Conservation (phyloP, 2,113 vertebrate genomes). For the Centropristis striata region DNA sequence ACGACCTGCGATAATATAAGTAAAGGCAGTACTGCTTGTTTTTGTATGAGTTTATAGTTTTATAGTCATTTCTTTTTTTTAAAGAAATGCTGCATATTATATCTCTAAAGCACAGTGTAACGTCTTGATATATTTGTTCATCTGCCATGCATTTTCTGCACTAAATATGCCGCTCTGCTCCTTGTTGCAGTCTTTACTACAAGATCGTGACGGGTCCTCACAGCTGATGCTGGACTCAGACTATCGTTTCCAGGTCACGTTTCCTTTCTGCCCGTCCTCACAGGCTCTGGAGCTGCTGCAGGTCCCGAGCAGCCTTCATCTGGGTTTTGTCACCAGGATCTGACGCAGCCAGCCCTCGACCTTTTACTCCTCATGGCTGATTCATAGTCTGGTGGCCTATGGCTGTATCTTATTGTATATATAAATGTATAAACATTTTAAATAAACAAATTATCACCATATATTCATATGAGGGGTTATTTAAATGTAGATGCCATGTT, state of each 20-base stretch:
- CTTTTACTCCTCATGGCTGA: constrained; percentile 20
- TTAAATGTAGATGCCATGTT: background rate
- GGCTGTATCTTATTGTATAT: constrained; percentile 15
- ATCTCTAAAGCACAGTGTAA: background rate
- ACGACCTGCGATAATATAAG: too few species aligned
- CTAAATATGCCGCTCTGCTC: constrained; percentile 29
- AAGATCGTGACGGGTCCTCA: constrained; percentile 86
- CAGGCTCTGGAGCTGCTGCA: constrained; percentile 94
- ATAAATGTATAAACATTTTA: constrained; percentile 30
- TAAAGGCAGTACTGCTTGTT: too few species aligned
- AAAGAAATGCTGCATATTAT: background rate
- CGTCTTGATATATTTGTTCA: background rate
- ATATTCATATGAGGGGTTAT: background rate
- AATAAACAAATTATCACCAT: constrained; percentile 9
- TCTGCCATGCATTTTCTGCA: background rate
- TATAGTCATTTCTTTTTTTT: too few species aligned
- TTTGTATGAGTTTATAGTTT: too few species aligned
- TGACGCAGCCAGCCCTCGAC: constrained; percentile 69
- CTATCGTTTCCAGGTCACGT: constrained; percentile 95
- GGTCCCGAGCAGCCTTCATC: constrained; percentile 93
- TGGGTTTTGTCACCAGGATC: constrained; percentile 91
- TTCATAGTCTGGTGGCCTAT: background rate
- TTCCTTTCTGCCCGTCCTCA: constrained; percentile 91
- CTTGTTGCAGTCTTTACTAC: constrained; percentile 88
- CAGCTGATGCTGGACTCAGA: constrained; percentile 94